phyloP scores from a whole-genome alignment of 2,797 vertebrate genomes.

The Halcyon badia region DNA sequence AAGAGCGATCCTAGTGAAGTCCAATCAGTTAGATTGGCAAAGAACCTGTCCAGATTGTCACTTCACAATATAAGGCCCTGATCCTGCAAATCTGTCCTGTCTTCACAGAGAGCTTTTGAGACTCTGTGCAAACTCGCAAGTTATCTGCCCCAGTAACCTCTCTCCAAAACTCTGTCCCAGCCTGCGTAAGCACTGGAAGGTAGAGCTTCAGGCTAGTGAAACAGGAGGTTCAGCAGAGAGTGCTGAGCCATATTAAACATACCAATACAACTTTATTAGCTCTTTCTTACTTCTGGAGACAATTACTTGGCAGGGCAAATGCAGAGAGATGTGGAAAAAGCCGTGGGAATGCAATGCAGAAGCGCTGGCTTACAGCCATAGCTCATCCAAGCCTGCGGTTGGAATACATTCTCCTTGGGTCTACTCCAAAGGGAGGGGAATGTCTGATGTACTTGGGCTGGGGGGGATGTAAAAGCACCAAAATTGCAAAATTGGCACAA shows the following conservation, averaged over 20 bases:
- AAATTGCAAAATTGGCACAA: slow-evolving; percentile 38
- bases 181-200: not conserved
- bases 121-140: not conserved
- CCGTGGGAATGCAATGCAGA: not conserved
- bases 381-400: not conserved
- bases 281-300: not conserved
- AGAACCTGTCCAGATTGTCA: not conserved
- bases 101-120: not conserved
- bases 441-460: not conserved
- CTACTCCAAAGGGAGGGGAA: slow-evolving; percentile 12
- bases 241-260: not conserved
- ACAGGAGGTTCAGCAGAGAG: not conserved
- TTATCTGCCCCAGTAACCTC: not conserved
- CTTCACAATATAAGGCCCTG: not conserved
- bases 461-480: not conserved
- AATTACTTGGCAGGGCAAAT: slow-evolving; percentile 14
- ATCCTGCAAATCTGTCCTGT: not conserved
- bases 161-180: not conserved
- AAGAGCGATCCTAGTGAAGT: not conserved
- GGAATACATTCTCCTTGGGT: slow-evolving; percentile 43
- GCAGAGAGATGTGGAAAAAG: not conserved
- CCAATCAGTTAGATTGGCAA: not conserved
- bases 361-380: slow-evolving; percentile 28
- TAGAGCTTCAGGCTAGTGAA: not conserved
- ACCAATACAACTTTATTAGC: not conserved